Conservation (phyloP, 2,888 invertebrate genomes). For the Portevinia maculata region DNA sequence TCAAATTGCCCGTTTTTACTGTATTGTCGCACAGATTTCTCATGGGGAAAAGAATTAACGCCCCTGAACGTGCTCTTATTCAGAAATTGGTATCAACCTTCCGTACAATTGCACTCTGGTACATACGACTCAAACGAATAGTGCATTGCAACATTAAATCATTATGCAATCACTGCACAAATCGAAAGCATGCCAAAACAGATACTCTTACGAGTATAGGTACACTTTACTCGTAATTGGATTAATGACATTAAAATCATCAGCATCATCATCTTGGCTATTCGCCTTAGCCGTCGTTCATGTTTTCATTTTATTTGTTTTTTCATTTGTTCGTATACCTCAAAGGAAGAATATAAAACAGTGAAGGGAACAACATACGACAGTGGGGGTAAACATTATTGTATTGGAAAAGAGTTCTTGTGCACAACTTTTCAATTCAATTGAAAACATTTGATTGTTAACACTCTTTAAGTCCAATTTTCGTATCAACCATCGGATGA, state of each 20-base stretch:
- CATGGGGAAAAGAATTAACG: conserved; percentile 14
- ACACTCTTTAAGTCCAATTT: too few relatives aligned
- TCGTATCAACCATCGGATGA: too few relatives aligned
- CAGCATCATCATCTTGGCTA: conserved; percentile 39
- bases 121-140: background rate
- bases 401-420: too few relatives aligned
- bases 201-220: background rate
- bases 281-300: conserved; percentile 3
- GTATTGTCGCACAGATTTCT: background rate
- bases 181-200: conserved; percentile 36
- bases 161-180: conserved; percentile 54
- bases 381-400: conserved; percentile 8
- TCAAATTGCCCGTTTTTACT: conserved; percentile 22
- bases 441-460: too few relatives aligned
- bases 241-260: conserved; percentile 67
- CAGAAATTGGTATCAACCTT: conserved; percentile 28
- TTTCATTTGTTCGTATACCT: conserved; percentile 10
- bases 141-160: conserved; percentile 33
- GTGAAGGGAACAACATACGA: conserved; percentile 7
- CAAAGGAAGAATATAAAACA: conserved; percentile 4
- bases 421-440: too few relatives aligned
- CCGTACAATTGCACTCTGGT: conserved; percentile 18
- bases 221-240: conserved; percentile 56
- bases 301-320: conserved; percentile 24
- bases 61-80: conserved; percentile 9